Base-by-base conservation (phyloP, 2,797 vertebrate genomes). In the Diplodus sargus region DNA sequence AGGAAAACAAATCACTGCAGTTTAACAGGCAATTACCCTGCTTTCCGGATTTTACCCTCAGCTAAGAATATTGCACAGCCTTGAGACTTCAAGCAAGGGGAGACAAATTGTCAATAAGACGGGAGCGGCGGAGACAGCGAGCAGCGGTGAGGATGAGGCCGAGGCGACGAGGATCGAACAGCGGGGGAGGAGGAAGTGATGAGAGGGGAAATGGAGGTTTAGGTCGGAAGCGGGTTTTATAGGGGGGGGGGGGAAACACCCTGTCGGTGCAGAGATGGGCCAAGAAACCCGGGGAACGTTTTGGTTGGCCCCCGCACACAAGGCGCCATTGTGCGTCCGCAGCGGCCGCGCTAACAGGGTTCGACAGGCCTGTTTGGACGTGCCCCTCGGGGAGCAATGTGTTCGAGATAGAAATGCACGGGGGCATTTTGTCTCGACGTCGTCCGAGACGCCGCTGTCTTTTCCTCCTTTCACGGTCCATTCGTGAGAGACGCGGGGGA, bases 321-420 rank as follows among this genome's bases (percentile, higher is more conserved):
- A 90, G 90, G 84, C 85, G 2, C 90, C 90, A 92, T 94, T 94
- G 92, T 93, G 72, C 18, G 49, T 85, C 83, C n/a, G 18, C 17
- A 81, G 76, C 22, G 34, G 64, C 66, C 61, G 3, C 4, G 58
- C 79, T 90, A 94, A 94, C 86, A 45, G 78, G 78, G 64, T 87
- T 83, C 92, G 89, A 93, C 91, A 84, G 86, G 76, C 67, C 70
- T 87, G 87, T 91, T 93, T 93, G 84, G 66, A 91, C 90, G 67
- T 78, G 63, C 56, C 69, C 93, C 75, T 84, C 12, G 15, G 93
- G 92, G 93, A 95, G 82, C 83, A 78, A 90, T 91, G 90, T 90
- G 86, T 92, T 93, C 81, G 85, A 90, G 84, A 91, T 84, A 84
- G 85, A 93, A 81, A 85, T 91, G 90, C 90, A 92, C 90, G 88